Evolutionary conservation across 2,888 invertebrate species (phyloP), one percentile per base, ranked within the genome.

Genomic region (Himalopsyche tibetana): DNA sequence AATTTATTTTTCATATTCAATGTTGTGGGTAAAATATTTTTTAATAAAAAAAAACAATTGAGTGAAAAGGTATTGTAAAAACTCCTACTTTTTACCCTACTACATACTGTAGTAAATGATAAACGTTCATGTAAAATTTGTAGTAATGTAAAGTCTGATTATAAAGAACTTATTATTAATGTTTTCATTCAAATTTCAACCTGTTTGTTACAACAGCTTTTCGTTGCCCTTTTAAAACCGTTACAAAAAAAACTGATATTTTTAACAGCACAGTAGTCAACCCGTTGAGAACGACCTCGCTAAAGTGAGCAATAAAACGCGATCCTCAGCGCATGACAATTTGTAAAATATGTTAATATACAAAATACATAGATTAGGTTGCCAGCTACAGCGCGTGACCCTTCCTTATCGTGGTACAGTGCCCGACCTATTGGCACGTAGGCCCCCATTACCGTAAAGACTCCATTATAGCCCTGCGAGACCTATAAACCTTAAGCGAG

Each of bases 401-500:
- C 63, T 63, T 63, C 63, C 63, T 63, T 63, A 63, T 63, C 63
- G 63, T 19, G 19, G 63, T 28, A 19, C 63, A 28, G 63, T 28
- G 80, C 56, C 45, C 85, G 85, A 85, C 86, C 88, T 86, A 88
- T 88, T 85, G 88, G 88, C 88, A 86, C 88, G 86, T 86, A 85
- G 85, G 80, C 84, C 81, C 84, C 88, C 86, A 87, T 87, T 87
- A 87, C 84, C 82, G 86, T 88, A 88, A 88, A 86, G 88, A 87
- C 88, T 88, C 86, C 86, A 88, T 88, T 88, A 86, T 87, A 83
- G 88, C 85, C 85, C 86, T 81, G 80, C 79, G 84, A 85, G 85
- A 85, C 88, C 86, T 56, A 85, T 88, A 86, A 88, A 88, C 86
- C 86, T 87, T 88, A 86, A 88, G 85, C 88, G 86, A 86, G 86